phyloP scores from a whole-genome alignment of 2,888 invertebrate genomes.

The Tachina lurida region DNA sequence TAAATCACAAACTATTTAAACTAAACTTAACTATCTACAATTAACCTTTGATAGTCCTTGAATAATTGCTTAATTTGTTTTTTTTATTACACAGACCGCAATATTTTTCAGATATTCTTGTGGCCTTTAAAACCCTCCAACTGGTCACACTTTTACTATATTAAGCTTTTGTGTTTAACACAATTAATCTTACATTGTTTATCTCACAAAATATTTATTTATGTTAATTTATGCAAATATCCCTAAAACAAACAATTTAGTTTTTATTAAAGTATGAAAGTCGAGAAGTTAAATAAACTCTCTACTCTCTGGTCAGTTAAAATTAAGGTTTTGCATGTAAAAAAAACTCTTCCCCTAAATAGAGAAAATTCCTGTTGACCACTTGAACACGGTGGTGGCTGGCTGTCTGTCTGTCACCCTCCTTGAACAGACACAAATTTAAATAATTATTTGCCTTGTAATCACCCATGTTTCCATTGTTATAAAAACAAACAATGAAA shows the following conservation, averaged over 20 bases:
- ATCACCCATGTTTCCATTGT: conserved; percentile 55
- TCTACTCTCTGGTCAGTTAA: not conserved
- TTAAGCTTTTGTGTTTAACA: conserved; percentile 18
- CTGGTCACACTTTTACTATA: conserved; percentile 19
- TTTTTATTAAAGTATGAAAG: conserved; percentile 3
- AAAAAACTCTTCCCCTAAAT: conserved; percentile 41
- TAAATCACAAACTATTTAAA: too few species aligned
- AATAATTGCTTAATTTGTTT: conserved; percentile 3
- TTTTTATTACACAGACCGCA: not conserved
- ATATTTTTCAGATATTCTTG: not conserved
- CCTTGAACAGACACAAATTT: not conserved
- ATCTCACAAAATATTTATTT: conserved; percentile 5
- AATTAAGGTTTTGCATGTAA: not conserved
- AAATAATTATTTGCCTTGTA: conserved; percentile 33
- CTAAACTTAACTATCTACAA: not conserved
- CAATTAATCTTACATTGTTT: too few species aligned
- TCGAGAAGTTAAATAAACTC: conserved; percentile 47
- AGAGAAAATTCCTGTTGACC: conserved; percentile 37
- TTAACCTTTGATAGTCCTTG: not conserved
- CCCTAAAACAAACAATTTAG: not conserved
- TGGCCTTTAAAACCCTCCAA: not conserved
- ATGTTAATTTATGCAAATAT: conserved; percentile 55
- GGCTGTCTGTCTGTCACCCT: conserved; percentile 2
- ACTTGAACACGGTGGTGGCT: conserved; percentile 29
- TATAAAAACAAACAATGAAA: conserved; percentile 17